Evolutionary conservation across 2,888 invertebrate genomes (phyloP), one percentile per base, ranked within the genome.

Genomic region (Melangyna quadrimaculata): DNA sequence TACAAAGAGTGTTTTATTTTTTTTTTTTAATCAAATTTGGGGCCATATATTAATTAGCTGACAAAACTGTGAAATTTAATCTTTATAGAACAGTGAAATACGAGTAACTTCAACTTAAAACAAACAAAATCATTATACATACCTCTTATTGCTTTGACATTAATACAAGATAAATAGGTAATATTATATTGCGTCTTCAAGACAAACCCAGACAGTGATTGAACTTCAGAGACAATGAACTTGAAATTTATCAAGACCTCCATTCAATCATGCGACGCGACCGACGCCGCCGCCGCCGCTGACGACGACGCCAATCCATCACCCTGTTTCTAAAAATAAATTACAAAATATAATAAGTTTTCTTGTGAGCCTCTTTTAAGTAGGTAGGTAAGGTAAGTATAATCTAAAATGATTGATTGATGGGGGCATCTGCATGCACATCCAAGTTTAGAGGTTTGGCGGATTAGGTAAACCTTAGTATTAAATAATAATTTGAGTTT

Each of bases 181-280:
- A 48, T 12, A 48, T 48, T 48, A 24, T 2, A 22, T 14, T 48
- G 48, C 12, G 1, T 14, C 3, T n/a, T n/a, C n/a, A n/a, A n/a
- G 14, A 27, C n/a, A 37, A 14, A 22, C 37, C 8, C 59, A 59
- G 59, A 59, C 59, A 59, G 59, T 59, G 37, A 59, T 59, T 59
- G 57, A 59, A 59, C 57, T 59, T 7, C 19, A 19, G 3, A 59
- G 57, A 59, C 59, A 59, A 59, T 59, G 59, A 59, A 59, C 59
- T 59, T 37, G 59, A 59, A 37, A 59, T 59, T 37, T 8, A 22
- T 35, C 14, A 35, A 35, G 14, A 35, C 12, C 35, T 59, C 4
- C 12, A 35, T 19, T 59, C 35, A 3, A 22, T 37, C 22, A 35
- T 22, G 12, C 10, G 35, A 22, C 14, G 19, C 19, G 19, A n/a